Evolutionary conservation across 2,113 vertebrate species (phyloP).

Genomic region (Heterocephalus glaber): DNA sequence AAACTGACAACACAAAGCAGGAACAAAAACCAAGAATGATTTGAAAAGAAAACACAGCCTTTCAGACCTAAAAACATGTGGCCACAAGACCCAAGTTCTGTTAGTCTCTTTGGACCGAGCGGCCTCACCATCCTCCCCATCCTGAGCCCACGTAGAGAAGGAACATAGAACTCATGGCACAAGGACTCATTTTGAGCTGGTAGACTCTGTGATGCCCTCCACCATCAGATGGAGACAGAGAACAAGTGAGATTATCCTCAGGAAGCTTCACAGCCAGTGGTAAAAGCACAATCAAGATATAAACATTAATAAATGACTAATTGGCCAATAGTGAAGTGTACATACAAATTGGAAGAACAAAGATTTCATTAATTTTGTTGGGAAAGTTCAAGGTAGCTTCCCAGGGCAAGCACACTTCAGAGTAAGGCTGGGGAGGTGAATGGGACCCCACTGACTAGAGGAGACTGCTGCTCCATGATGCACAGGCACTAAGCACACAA

Average conservation of each 20-base stretch:
- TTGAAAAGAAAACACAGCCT: not conserved
- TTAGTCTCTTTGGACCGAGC: not conserved
- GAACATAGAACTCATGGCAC: not conserved
- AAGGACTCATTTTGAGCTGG: accelerated
- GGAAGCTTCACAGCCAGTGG: not conserved
- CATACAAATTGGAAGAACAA: not conserved
- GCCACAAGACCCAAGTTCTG: not conserved
- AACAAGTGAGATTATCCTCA: not conserved
- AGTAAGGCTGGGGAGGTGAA: too few species aligned
- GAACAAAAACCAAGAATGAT: not conserved
- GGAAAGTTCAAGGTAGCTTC: not conserved
- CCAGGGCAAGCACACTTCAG: too few species aligned
- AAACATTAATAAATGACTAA: not conserved
- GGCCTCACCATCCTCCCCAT: accelerated
- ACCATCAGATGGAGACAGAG: not conserved
- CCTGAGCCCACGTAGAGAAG: not conserved
- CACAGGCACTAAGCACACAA: not conserved
- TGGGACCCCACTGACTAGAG: not conserved
- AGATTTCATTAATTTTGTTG: not conserved
- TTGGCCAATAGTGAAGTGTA: not conserved
- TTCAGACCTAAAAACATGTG: not conserved
- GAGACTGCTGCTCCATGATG: not conserved
- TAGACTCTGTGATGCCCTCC: accelerated
- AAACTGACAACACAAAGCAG: not conserved
- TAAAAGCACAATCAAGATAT: not conserved